Evolutionary conservation across 2,113 vertebrate species (phyloP), one percentile per base, ranked within the genome.

Genomic region (Nesogale talazaci): DNA sequence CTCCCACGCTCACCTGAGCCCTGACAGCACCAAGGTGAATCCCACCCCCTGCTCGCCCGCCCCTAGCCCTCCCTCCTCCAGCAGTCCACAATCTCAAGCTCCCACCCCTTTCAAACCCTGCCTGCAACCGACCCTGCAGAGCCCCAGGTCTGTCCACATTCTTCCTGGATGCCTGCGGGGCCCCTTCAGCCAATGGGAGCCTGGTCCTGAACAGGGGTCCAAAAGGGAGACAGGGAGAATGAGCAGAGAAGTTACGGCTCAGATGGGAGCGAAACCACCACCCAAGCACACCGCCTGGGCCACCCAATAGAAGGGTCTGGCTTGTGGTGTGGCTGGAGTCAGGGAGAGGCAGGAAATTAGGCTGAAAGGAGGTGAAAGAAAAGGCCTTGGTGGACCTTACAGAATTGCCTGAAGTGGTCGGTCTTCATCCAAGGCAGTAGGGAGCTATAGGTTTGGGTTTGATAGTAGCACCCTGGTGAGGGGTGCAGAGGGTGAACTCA

Each of bases 11-110:
- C 97, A 98, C 82, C 98, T 99, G 90, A 98, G 98, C 70, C 98
- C 98, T 19, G 99, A 99, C 70, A 97, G 99, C 96, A 98, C 98
- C 76, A 99, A 99, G 99, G 99, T 99, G 93, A 96, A 38, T 27
- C 2, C 22, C 5, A 10, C 27, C 69, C 70, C 14, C 25, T 8
- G 6, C 34, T 10, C 46, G 46, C 46, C 5, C 42, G 10, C 83
- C 38, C 63, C 72, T 67, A 86, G 31, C 92, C 46, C 52, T 63
- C 1, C 22, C 46, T 38, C 17, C 88, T 57, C 46, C 29, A 40
- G 46, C 38, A 3, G 16, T 27, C 34, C 56, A 20, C 23, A n/a
- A 52, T n/a, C 34, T 42, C 40, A 15, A 20, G n/a, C 20, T 40
- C 42, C 31, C 46, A 38, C 29, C 9, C 36, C 81, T 12, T 16